Conservation (phyloP, 2,888 invertebrate genomes). For the Lamellibrachia columna region DNA sequence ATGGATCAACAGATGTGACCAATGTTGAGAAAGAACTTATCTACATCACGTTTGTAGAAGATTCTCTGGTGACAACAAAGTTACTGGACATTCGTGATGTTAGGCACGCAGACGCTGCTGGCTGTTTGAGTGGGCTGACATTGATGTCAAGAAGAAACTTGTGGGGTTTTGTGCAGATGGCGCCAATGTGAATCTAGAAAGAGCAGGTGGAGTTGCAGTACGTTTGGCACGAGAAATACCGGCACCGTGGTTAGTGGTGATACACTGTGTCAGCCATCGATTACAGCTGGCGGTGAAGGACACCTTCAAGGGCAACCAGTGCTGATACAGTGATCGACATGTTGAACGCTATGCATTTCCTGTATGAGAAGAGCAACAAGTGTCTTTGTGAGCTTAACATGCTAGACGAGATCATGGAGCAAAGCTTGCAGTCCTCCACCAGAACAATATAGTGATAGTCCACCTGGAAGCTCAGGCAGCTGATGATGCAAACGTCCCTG, state of each 20-base stretch:
- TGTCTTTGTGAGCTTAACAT: slow-evolving; percentile 17
- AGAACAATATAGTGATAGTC: background rate
- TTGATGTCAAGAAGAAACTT: background rate
- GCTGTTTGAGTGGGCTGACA: background rate
- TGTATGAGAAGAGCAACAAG: slow-evolving; percentile 19
- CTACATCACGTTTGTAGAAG: slow-evolving; percentile 13
- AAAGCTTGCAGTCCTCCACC: background rate
- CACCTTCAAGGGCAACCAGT: slow-evolving; percentile 16
- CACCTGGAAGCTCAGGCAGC: slow-evolving; percentile 21
- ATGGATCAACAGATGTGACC: slow-evolving; percentile 22
- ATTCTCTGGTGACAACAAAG: background rate
- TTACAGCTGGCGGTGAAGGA: background rate
- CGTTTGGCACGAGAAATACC: slow-evolving; percentile 18
- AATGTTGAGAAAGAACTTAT: background rate
- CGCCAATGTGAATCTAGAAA: background rate
- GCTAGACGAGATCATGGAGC: slow-evolving; percentile 22
- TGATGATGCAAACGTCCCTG: slow-evolving; percentile 8
- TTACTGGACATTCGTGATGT: background rate
- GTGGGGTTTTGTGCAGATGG: slow-evolving; percentile 25
- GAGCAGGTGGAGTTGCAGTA: slow-evolving; percentile 17
- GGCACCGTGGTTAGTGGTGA: slow-evolving; percentile 20
- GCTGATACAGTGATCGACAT: slow-evolving; percentile 14
- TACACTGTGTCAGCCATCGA: background rate
- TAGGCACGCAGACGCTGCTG: background rate
- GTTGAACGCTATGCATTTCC: background rate